Evolutionary conservation across 2,113 vertebrate species (phyloP).

Genomic region (Brevimyrus niger): DNA sequence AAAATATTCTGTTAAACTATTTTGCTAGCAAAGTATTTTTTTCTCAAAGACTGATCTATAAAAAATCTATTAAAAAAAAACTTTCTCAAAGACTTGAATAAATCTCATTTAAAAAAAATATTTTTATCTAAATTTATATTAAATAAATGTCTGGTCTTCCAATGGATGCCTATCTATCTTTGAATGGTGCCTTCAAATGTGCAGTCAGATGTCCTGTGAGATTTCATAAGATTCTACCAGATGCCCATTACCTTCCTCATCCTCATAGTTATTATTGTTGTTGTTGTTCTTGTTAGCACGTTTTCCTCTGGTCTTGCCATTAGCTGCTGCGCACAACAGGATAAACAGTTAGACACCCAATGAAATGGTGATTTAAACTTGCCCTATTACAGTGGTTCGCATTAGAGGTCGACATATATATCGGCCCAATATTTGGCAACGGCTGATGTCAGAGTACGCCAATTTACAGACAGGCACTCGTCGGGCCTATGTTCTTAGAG

Average conservation of each 20-base stretch:
- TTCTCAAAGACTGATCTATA: background rate
- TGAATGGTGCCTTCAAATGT: background rate
- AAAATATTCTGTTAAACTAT: background rate
- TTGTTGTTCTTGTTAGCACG: slow-evolving; percentile 23
- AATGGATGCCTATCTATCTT: background rate
- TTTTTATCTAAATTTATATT: background rate
- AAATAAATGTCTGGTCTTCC: background rate
- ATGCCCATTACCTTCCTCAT: slow-evolving; percentile 18
- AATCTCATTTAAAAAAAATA: background rate
- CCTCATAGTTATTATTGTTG: background rate
- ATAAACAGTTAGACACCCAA: background rate
- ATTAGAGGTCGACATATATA: background rate
- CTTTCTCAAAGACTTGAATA: background rate
- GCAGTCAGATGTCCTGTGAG: background rate
- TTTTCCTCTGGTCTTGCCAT: background rate
- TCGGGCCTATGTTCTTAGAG: background rate
- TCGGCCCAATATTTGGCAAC: no score
- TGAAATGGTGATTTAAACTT: background rate
- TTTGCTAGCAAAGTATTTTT: background rate
- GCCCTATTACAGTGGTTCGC: background rate
- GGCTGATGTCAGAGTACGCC: no score
- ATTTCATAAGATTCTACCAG: background rate
- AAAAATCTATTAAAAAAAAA: background rate
- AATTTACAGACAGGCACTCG: no score
- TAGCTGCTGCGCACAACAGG: background rate